A percentile compares a stretch with the other conserved stretches of the same genome.
Conservation (phyloP, 2,888 invertebrate genomes). For the Lypha dubia region DNA sequence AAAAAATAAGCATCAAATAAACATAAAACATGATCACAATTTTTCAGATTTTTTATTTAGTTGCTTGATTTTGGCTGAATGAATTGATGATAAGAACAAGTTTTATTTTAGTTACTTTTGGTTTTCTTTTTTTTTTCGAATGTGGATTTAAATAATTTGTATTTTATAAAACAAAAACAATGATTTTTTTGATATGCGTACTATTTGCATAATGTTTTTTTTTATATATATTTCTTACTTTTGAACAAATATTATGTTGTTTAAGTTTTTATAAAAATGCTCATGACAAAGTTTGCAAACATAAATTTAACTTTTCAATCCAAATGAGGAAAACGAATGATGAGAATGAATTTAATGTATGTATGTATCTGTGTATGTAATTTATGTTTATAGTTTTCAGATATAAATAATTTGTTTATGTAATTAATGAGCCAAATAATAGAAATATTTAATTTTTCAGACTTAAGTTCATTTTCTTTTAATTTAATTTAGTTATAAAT, state of each 20-base stretch:
- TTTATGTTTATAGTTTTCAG: no score
- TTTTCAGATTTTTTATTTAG: slow-evolving; percentile 18
- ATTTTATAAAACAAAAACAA: slow-evolving; percentile 8
- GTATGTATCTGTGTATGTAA: no score
- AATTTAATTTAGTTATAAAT: no score
- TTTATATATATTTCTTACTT: background rate
- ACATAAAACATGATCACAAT: slow-evolving; percentile 47
- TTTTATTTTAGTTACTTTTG: slow-evolving; percentile 52
- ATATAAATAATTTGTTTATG: no score
- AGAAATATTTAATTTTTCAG: no score
- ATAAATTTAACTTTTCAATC: background rate
- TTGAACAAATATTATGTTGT: slow-evolving; percentile 15
- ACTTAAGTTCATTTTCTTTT: no score
- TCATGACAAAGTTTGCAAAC: background rate
- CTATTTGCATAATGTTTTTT: slow-evolving; percentile 53
- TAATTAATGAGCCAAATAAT: no score
- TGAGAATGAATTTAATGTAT: no score
- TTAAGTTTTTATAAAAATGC: slow-evolving; percentile 29
- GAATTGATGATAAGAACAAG: slow-evolving; percentile 46
- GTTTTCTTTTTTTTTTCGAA: background rate
- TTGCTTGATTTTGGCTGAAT: slow-evolving; percentile 17
- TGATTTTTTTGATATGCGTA: slow-evolving; percentile 27
- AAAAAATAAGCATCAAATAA: slow-evolving; percentile 24
- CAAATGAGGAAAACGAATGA: background rate
- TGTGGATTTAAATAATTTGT: slow-evolving; percentile 34